These are phyloP conservation scores for Aphis craccivora DNA, from an alignment of 1,140 invertebrate genomes.

Conservation along the genomic window DNA sequence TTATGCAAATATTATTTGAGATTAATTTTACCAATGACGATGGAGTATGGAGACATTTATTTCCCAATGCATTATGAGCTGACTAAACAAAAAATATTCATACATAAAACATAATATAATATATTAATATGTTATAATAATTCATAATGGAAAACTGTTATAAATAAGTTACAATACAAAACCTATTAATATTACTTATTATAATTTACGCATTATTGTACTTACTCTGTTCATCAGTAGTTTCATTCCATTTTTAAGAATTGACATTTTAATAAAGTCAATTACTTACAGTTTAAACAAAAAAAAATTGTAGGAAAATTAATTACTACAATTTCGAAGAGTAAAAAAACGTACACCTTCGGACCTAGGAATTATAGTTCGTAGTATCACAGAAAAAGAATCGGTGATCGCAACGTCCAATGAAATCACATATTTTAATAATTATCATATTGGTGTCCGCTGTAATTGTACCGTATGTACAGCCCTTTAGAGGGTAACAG, in stretches of 20 bases:
- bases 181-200: not conserved
- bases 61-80: conserved; percentile 36
- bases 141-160: not conserved
- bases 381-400: conserved; percentile 8
- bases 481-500: conserved; percentile 41
- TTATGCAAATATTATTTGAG: not conserved
- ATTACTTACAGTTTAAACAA: not conserved
- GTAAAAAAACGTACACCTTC: not conserved
- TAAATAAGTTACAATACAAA: not conserved
- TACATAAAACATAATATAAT: not conserved
- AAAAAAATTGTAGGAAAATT: not conserved
- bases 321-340: not conserved
- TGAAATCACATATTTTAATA: conserved; percentile 17
- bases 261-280: conserved; percentile 30
- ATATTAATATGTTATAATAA: not conserved
- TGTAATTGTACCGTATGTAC: not conserved
- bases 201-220: not conserved
- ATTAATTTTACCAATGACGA: conserved; percentile 30
- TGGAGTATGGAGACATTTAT: conserved; percentile 47
- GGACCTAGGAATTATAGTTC: not conserved
- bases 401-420: not conserved
- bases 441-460: not conserved
- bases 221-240: conserved; percentile 40
- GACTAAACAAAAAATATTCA: conserved; percentile 18
- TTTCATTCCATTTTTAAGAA: conserved; percentile 56